phyloP scores from a whole-genome alignment of 2,888 invertebrate genomes.

The Bimastos eiseni region DNA sequence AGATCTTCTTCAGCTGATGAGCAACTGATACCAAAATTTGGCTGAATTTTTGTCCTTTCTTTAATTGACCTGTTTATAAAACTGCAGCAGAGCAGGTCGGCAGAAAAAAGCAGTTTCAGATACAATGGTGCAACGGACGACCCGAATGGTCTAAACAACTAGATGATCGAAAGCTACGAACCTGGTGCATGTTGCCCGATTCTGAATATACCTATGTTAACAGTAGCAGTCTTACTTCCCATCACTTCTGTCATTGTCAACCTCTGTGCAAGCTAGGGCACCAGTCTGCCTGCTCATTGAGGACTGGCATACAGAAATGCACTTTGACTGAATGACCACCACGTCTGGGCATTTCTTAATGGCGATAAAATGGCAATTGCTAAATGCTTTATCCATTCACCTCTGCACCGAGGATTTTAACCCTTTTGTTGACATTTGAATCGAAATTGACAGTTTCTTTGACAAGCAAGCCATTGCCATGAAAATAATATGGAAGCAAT shows the following conservation, averaged over 20 bases:
- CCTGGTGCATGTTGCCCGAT: not conserved
- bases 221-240: not conserved
- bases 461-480: not conserved
- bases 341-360: not conserved
- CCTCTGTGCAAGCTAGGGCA: not conserved
- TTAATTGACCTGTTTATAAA: not conserved
- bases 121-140: not conserved
- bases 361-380: not conserved
- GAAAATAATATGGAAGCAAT: not conserved
- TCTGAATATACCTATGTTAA: not conserved
- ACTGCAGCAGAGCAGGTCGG: not conserved
- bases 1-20: not conserved
- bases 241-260: not conserved
- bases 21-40: not conserved
- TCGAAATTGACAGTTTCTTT: not conserved
- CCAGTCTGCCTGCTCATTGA: not conserved
- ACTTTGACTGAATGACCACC: not conserved
- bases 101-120: not conserved
- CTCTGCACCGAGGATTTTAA: not conserved
- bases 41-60: not conserved
- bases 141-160: not conserved
- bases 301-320: not conserved
- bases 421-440: not conserved
- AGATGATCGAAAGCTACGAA: not conserved
- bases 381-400: not conserved